A percentile compares a stretch with the other conserved stretches of the same genome.
Evolutionary conservation across 2,797 vertebrate genomes (phyloP).

Genomic region (Aselliscus stoliczkanus): DNA sequence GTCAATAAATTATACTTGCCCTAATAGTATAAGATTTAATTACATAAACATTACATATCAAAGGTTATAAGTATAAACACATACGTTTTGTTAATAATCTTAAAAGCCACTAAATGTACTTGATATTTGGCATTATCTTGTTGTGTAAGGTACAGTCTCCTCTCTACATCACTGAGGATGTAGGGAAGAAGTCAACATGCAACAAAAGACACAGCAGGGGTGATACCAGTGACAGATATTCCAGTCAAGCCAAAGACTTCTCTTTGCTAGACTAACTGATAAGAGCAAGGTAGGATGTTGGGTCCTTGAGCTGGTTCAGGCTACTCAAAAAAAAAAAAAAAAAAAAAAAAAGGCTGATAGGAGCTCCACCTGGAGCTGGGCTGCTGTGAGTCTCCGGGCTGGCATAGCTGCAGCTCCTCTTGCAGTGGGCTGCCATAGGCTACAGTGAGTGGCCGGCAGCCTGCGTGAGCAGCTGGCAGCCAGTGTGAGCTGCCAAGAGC

Average conservation of each 20-base stretch:
- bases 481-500: no score
- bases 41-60: neutral
- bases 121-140: neutral
- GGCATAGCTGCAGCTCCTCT: no score
- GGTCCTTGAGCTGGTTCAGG: neutral
- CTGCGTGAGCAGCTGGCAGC: no score
- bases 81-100: neutral
- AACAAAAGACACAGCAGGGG: neutral
- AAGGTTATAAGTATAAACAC: neutral
- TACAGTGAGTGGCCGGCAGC: no score
- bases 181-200: neutral
- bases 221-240: neutral
- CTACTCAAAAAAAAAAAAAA: neutral
- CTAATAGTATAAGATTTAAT: neutral
- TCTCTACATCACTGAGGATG: neutral
- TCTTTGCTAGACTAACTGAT: neutral
- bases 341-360: no score
- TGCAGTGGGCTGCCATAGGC: no score
- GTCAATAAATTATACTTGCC: neutral
- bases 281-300: neutral
- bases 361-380: no score
- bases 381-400: no score
- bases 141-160: neutral
- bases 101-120: neutral
- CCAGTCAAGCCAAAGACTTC: neutral